Evolutionary conservation across 2,113 vertebrate species (phyloP), one percentile per base, ranked within the genome.

Genomic region (Nerophis ophidion): DNA sequence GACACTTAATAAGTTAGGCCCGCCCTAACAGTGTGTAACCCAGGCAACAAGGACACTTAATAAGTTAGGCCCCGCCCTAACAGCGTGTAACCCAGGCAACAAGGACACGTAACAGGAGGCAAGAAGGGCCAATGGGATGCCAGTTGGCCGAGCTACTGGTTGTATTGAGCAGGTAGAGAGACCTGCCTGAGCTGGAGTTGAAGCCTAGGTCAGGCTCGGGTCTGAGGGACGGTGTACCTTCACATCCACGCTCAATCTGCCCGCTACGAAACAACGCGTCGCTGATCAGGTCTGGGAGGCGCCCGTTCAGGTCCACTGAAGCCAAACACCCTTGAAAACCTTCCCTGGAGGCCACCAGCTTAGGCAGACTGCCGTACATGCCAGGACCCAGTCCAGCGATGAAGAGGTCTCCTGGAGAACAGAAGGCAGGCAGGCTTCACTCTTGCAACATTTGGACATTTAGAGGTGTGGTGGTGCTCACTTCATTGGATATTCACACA

Each of bases 311-410:
- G 81, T 99, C 97, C 70, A 99, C 93, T 0, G 97, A 99, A 0
- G 97, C 97, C 80, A 99, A 79, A 19, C 97, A 99, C 64, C 97
- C 97, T 77, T 98, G 95, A 82, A 99, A 99, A 48, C 97, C 97
- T 61, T 99, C 97, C 26, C 95, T 90, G 16, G 96, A 98, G 5
- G 95, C 96, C 78, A 99, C 97, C 0, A 99, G 88, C 68, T 99
- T 99, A 0, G 97, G 97, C 0, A 99, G 92, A 80, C 81, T 98
- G 76, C 89, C 92, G 34, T 99, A 97, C 96, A 98, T 97, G 82
- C 93, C 92, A 63, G 97, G 95, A 42, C 92, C 93, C 53, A 99
- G 84, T 48, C 97, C 96, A 11, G 95, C 97, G 65, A 99, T 96
- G 86, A 94, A 99, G 71, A 99, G 92, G 63, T 99, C 95, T 60